phyloP scores from a whole-genome alignment of 2,888 invertebrate species.

The Nomada ruficornis region DNA sequence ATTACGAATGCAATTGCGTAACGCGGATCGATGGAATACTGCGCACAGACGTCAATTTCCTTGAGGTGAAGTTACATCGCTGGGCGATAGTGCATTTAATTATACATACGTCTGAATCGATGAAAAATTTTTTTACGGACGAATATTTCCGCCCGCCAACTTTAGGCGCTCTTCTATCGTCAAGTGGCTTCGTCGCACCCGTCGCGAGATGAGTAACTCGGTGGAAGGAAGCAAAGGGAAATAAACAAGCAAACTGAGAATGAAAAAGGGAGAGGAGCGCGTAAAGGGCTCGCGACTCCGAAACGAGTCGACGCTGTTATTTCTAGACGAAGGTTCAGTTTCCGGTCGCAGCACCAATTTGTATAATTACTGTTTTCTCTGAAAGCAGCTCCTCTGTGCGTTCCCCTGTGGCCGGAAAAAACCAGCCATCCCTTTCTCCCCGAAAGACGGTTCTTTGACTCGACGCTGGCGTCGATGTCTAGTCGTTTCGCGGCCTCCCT shows the following conservation, averaged over 20 bases:
- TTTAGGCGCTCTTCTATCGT: slow-evolving; percentile 38
- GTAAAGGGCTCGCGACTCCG: slow-evolving; percentile 59
- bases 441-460: slow-evolving; percentile 28
- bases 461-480: background rate
- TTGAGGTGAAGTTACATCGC: too few relatives aligned
- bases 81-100: background rate
- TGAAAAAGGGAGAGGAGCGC: background rate
- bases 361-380: slow-evolving; percentile 78
- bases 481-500: background rate
- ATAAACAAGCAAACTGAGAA: slow-evolving; percentile 14
- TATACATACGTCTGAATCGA: background rate
- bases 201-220: slow-evolving; percentile 35
- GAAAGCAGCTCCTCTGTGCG: slow-evolving; percentile 65
- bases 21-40: slow-evolving; percentile 1
- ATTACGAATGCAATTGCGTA: slow-evolving; percentile 54
- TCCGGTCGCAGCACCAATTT: slow-evolving; percentile 73
- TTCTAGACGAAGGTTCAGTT: slow-evolving; percentile 75
- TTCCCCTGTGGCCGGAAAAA: slow-evolving; percentile 52
- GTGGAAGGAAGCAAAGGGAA: background rate
- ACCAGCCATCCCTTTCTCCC: slow-evolving; percentile 32
- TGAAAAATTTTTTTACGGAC: background rate
- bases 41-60: too few relatives aligned
- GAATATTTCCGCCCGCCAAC: too few relatives aligned
- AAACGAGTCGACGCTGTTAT: slow-evolving; percentile 65
- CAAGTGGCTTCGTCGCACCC: slow-evolving; percentile 36